Conservation (phyloP, 1,140 invertebrate species). For the Scaptomyza montana region DNA sequence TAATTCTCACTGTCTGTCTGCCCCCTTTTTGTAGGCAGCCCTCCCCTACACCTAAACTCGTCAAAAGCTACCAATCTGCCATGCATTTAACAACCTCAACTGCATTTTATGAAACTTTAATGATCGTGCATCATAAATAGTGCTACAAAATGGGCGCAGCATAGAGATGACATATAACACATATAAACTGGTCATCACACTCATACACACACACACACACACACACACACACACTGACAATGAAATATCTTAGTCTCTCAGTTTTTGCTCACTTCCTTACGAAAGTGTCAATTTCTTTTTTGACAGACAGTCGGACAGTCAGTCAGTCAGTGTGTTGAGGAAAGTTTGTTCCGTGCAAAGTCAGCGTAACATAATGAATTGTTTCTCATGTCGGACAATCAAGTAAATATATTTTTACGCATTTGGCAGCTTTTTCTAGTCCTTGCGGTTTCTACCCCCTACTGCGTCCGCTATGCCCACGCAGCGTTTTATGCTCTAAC, state of each 20-base stretch:
- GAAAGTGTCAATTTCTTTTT: constrained; percentile 50
- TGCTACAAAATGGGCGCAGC: constrained; percentile 33
- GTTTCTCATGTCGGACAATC: constrained; percentile 34
- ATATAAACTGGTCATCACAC: constrained; percentile 31
- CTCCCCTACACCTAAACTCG: neutral
- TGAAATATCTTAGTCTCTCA: neutral
- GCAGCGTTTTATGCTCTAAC: constrained; percentile 13
- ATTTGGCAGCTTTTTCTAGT: constrained; percentile 21
- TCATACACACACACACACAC: neutral
- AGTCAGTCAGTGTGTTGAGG: neutral
- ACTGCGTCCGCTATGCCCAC: neutral
- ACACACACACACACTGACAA: too few relatives aligned
- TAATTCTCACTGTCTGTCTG: constrained; percentile 34
- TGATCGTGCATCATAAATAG: constrained; percentile 50
- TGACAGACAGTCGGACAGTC: constrained; percentile 18
- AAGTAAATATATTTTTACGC: constrained; percentile 48
- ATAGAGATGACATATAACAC: constrained; percentile 32
- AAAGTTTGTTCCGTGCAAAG: neutral
- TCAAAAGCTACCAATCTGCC: too few relatives aligned
- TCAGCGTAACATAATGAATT: constrained; percentile 39
- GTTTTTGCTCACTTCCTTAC: constrained; percentile 11
- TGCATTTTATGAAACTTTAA: constrained; percentile 44
- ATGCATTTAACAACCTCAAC: neutral
- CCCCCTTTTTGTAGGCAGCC: neutral
- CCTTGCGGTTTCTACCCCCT: neutral